Base-by-base conservation (phyloP, 2,888 invertebrate species). In the Apamea epomidion region DNA sequence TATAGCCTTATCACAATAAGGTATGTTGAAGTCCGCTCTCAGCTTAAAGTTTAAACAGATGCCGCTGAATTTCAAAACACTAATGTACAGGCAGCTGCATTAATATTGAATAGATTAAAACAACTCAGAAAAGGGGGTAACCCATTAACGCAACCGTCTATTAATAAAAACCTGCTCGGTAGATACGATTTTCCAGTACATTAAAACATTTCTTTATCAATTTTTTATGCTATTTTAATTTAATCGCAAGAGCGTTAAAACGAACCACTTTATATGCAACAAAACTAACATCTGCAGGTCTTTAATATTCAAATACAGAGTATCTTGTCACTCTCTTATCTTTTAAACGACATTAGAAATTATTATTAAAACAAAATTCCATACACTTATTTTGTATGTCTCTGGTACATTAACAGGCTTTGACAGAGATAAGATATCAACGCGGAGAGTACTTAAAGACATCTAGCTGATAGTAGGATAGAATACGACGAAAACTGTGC, bases 351-450 rank as follows among this genome's bases (percentile, higher is more conserved):
- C 68, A 78, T 74, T 84, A 84, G 78, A 74, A 84, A 74, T 86
- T 65, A 83, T 58, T 83, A 87, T 67, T 78, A 58, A 45, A 78
- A 84, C 58, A 74, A 58, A 67, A 78, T 78, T 51, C 67, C 8
- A 58, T 71, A 78, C 67, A 83, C 25, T 83, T 87, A 68, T 87
- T 83, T 42, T 71, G 62, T 82, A 54, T 73, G 76, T 76, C 65
- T 29, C n/a, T 16, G 29, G 62, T 72, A 51, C 84, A 21, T 79
- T 79, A 73, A 79, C 65, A 75, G 74, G 64, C 65, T 70, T 75
- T 51, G 84, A 79, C 68, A 48, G 29, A 69, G 84, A 84, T 87
- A 87, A 87, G 87, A 85, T 76, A 73, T 16, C 37, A 32, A 21
- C 37, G 32, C 6, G 37, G 25, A 64, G 75, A 64, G 65, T 76